Evolutionary conservation across 2,797 vertebrate species (phyloP).

Genomic region (Euthynnus affinis): DNA sequence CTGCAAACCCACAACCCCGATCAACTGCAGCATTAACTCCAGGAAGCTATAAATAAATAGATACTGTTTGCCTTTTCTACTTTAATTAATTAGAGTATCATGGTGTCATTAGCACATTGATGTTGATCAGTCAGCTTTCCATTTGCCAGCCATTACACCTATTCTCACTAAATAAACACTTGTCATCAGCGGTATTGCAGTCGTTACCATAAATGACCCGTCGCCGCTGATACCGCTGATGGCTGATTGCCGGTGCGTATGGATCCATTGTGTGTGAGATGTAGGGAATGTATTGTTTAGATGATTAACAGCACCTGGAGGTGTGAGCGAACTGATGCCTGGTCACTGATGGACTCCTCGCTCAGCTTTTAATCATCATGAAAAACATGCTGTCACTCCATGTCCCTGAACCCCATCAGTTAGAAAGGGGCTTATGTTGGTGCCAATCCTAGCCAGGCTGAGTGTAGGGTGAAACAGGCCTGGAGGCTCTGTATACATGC

Average conservation of each 20-base stretch:
- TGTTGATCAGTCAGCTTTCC: slow-evolving; percentile 41
- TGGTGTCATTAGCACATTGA: slow-evolving; percentile 52
- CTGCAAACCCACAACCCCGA: slow-evolving; percentile 27
- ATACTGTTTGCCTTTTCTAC: slow-evolving; percentile 25
- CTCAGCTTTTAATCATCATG: slow-evolving; percentile 73
- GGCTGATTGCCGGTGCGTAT: slow-evolving; percentile 51
- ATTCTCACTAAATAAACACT: slow-evolving; percentile 59
- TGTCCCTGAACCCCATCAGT: slow-evolving; percentile 70
- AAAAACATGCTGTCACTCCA: slow-evolving; percentile 72
- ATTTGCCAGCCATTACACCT: slow-evolving; percentile 31
- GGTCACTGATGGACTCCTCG: slow-evolving; percentile 65
- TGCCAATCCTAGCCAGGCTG: slow-evolving; percentile 47
- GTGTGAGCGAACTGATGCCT: slow-evolving; percentile 55
- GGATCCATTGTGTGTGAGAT: slow-evolving; percentile 51
- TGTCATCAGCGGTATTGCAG: slow-evolving; percentile 36
- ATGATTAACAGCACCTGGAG: slow-evolving; percentile 81
- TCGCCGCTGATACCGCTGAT: slow-evolving; percentile 46
- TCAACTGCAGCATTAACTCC: slow-evolving; percentile 24
- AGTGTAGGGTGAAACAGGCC: slow-evolving; percentile 22
- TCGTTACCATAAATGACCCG: slow-evolving; percentile 38
- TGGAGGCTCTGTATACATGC: slow-evolving; percentile 21
- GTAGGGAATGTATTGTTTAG: slow-evolving; percentile 65
- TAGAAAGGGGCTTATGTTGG: slow-evolving; percentile 58
- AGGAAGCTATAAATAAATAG: slow-evolving; percentile 26
- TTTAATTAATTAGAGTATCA: slow-evolving; percentile 59